Base-by-base conservation (phyloP, 2,797 vertebrate species). In the Pygocentrus nattereri region DNA sequence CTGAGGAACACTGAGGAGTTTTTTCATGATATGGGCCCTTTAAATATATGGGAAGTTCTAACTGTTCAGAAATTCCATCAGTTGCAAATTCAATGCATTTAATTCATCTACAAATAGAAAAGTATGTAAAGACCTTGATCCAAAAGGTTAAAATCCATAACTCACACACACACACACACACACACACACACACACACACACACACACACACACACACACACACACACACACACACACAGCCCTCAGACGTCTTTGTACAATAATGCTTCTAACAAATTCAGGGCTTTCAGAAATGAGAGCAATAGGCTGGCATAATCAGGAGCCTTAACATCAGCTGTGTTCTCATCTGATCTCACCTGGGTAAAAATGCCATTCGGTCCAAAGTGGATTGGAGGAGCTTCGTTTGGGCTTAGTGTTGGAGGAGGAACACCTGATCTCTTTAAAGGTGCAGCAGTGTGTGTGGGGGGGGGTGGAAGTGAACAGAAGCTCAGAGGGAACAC, bases 381-480 rank as follows among this genome's bases (percentile, higher is more conserved):
- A 52, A 49, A 71, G 68, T 71, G 61, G 85, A 84, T 83, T 78
- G 79, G 85, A 74, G 58, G 44, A 74, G 77, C 76, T 88, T 91
- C 86, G 86, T 84, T 76, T 41, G 64, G 65, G 68, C 67, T 50
- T 69, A 19, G 65, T 25, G 67, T 68, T 69, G n/a, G 6, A 16
- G 62, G 19, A 65, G 31, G 31, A 21, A 65, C 62, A 38, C 62
- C 62, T 65, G 62, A 65, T 65, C 62, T 38, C 2, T 30, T 38
- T 34, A 34, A 64, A 64, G 61, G 30, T 31, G 61, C 30, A 19
- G 61, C 61, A 31, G 61, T 62, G 15, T 31, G 59, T 64, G 27
- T 64, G 30, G 65, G 62, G 21, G 31, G 19, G 8, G 30, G 25
- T 54, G 61, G 25, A 30, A 59, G 10, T 16, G 61, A 64, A 65